Evolutionary conservation across 2,113 vertebrate genomes (phyloP).

Genomic region (Phyllostomus hastatus): DNA sequence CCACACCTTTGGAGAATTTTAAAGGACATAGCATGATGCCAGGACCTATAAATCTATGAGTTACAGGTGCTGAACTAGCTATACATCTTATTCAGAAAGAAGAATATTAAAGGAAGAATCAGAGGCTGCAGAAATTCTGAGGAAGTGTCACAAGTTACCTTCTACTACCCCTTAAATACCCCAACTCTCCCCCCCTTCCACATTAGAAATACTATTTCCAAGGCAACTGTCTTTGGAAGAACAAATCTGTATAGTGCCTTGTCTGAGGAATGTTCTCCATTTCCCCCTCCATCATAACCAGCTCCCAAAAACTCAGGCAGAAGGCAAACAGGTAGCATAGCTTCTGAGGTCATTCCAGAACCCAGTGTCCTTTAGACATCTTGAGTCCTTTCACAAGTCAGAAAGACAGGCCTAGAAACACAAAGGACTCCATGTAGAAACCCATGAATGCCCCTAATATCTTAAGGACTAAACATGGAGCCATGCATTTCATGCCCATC

Average conservation of each 20-base stretch:
- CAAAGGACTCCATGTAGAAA: slow-evolving; percentile 82
- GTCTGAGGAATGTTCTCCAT: neutral
- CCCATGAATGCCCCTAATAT: slow-evolving; percentile 85
- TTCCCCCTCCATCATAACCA: neutral
- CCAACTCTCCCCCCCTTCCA: neutral
- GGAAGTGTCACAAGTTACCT: neutral
- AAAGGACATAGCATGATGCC: neutral
- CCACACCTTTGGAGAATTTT: neutral
- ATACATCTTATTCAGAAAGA: neutral
- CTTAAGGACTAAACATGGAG: slow-evolving; percentile 78
- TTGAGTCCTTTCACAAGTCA: slow-evolving; percentile 82
- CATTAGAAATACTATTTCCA: neutral
- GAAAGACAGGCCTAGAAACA: slow-evolving; percentile 80
- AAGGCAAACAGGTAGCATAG: slow-evolving; percentile 78
- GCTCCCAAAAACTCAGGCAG: neutral
- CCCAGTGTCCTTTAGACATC: slow-evolving; percentile 86
- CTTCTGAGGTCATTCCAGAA: slow-evolving; percentile 86
- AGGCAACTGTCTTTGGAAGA: slow-evolving; percentile 6
- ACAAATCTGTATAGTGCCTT: neutral
- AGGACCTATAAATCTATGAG: neutral
- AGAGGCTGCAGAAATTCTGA: neutral
- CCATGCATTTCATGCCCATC: slow-evolving; percentile 82
- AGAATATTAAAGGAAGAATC: neutral
- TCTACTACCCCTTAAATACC: neutral
- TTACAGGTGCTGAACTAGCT: neutral